Evolutionary conservation across 2,888 invertebrate genomes (phyloP).

Genomic region (Agonopterix subpropinquella): DNA sequence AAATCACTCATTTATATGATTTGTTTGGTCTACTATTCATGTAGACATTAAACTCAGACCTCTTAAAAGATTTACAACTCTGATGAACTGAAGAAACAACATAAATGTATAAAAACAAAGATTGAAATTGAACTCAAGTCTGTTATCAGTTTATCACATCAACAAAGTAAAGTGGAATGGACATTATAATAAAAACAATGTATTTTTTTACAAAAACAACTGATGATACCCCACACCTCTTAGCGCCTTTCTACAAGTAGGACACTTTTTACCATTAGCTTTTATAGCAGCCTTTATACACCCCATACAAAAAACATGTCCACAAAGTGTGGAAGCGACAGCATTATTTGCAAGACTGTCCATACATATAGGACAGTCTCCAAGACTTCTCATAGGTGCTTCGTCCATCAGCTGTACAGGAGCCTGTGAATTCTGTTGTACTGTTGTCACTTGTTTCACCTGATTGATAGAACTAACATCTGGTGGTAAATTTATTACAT

Average conservation of each 20-base stretch:
- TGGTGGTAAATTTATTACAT: too few relatives aligned
- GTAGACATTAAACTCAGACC: too few relatives aligned
- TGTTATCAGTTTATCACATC: too few relatives aligned
- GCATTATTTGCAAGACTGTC: constrained; percentile 25
- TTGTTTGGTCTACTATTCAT: too few relatives aligned
- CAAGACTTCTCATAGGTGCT: constrained; percentile 11
- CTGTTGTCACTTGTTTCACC: not conserved
- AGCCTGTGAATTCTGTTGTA: constrained; percentile 1
- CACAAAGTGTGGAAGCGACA: constrained; percentile 44
- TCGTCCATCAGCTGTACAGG: not conserved
- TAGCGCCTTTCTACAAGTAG: constrained; percentile 37
- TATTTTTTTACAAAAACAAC: constrained; percentile 27
- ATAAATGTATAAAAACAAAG: too few relatives aligned
- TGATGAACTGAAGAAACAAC: too few relatives aligned
- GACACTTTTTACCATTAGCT: constrained; percentile 35
- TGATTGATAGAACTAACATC: too few relatives aligned
- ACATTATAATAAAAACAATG: too few relatives aligned
- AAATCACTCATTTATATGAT: too few relatives aligned
- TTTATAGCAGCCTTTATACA: constrained; percentile 33
- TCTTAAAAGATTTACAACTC: too few relatives aligned
- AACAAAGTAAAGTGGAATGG: too few relatives aligned
- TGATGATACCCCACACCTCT: constrained; percentile 36
- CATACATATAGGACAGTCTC: constrained; percentile 49
- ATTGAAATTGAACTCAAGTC: too few relatives aligned
- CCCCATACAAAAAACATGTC: constrained; percentile 44